phyloP scores from a whole-genome alignment of 2,797 vertebrate genomes.

The Eidolon dupreanum region DNA sequence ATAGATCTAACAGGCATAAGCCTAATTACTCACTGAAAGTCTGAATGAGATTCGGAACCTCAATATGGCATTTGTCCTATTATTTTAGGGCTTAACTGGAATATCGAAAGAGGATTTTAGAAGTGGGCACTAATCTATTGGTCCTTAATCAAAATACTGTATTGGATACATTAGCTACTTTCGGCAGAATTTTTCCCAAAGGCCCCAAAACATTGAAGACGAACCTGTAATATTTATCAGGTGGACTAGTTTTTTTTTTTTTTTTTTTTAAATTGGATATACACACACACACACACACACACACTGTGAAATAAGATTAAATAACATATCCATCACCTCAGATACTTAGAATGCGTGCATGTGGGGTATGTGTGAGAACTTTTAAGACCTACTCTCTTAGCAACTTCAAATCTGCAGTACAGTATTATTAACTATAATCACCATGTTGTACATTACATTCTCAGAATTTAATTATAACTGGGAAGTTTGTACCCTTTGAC shows the following conservation, averaged over 20 bases:
- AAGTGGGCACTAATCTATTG: background rate
- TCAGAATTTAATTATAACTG: background rate
- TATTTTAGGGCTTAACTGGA: conserved; percentile 1
- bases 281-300: too few relatives aligned
- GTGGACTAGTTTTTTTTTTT: background rate
- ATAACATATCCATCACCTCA: background rate
- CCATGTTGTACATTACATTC: background rate
- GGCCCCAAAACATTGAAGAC: background rate
- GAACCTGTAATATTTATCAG: background rate
- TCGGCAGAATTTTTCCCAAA: background rate
- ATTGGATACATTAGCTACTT: background rate
- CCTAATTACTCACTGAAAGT: conserved; percentile 23
- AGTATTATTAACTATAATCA: background rate
- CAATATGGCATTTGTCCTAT: background rate
- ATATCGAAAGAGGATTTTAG: background rate
- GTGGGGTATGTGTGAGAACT: background rate
- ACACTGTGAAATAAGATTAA: background rate
- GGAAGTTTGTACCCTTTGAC: background rate
- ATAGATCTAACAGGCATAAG: background rate
- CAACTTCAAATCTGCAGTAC: background rate
- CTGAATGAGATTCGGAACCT: background rate
- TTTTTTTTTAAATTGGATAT: background rate
- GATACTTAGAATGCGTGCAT: background rate
- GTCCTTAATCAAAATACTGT: background rate
- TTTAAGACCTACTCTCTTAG: background rate